Evolutionary conservation across 2,113 vertebrate species (phyloP), one percentile per base, ranked within the genome.

Genomic region (Takifugu bimaculatus): DNA sequence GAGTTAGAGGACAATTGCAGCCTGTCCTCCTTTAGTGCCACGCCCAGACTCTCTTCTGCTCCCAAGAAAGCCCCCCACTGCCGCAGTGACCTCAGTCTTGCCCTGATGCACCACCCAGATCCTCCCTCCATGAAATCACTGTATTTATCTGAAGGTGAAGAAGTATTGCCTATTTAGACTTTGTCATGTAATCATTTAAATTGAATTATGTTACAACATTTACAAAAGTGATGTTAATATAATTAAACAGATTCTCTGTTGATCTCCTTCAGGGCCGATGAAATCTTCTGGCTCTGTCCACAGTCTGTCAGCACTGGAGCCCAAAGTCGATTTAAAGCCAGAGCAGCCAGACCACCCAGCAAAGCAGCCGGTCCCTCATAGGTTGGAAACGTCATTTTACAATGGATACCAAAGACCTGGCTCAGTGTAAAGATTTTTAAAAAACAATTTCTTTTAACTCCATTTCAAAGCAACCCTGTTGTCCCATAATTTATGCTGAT

Each of bases 371-470:
- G 80, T 88, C 42, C 89, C 87, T 61, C 84, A 89, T 73, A 91
- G 91, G 65, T 78, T 87, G 54, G 93, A 95, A 74, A 77, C 81
- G 1, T 72, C 91, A 0, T 88, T 89, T 15, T 92, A 84, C 87
- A 94, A 96, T n/a, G 94, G 93, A 70, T 95, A 96, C 84, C 94
- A 97, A 79, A 90, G 93, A 71, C 94, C 93, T 0, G 93, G 93
- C 76, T 96, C 95, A 60, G 90, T 96, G 95, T 96, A 93, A 94
- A 85, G 89, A 45, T 4, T 45, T 55, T 28, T 3, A 26, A 45
- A 54, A 44, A 26, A 0, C 48, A 45, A 1, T 42, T 39, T 39
- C 35, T 39, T 32, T 32, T 32, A 6, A 32, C 29, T 32, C 29
- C 5, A 6, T 32, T 6, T 32, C 29, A 32, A 6, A 32, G 7